phyloP scores from a whole-genome alignment of 2,888 invertebrate species.

The Selenia dentaria region DNA sequence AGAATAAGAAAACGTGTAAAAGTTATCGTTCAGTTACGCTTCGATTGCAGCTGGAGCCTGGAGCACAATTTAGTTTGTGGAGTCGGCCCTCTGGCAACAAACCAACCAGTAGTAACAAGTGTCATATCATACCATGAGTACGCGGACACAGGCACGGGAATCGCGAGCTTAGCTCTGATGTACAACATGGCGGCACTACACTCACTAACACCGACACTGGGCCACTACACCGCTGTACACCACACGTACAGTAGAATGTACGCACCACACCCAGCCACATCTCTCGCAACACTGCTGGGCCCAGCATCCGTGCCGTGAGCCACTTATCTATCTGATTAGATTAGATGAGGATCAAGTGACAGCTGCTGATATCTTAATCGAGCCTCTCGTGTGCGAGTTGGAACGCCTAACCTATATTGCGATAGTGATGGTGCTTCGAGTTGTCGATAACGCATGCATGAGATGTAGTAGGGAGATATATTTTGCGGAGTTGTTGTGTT shows the following conservation, averaged over 20 bases:
- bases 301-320: neutral
- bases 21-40: too few relatives aligned
- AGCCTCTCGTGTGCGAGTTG: neutral
- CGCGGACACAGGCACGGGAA: conserved; percentile 58
- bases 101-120: too few relatives aligned
- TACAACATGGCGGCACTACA: conserved; percentile 40
- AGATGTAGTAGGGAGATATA: conserved; percentile 10
- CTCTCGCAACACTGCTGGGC: neutral
- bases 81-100: too few relatives aligned
- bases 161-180: conserved; percentile 47
- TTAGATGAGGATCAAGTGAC: neutral
- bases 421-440: neutral
- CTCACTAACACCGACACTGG: conserved; percentile 6
- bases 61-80: too few relatives aligned
- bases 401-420: conserved; percentile 3
- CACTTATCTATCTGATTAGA: neutral
- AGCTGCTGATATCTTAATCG: neutral
- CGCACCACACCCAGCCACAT: too few relatives aligned
- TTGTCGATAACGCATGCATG: conserved; percentile 10
- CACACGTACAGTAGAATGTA: too few relatives aligned
- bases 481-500: neutral
- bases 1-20: too few relatives aligned
- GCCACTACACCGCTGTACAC: too few relatives aligned
- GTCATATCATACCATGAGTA: conserved; percentile 61
- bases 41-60: too few relatives aligned